Base-by-base conservation (phyloP, 2,113 vertebrate genomes). In the Heliornis fulica region DNA sequence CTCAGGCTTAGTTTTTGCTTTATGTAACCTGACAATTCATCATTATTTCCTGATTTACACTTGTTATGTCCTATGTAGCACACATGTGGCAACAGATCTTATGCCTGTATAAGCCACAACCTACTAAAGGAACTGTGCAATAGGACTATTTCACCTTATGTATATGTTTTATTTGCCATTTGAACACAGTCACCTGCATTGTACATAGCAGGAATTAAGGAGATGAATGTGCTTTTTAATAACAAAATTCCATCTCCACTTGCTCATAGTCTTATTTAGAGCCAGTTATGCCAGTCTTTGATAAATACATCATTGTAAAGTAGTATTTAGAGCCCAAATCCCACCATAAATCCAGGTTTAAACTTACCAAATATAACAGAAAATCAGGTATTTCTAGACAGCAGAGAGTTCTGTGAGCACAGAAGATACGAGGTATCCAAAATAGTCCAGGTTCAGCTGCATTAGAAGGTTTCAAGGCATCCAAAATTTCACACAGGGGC, bases 81-180 rank as follows among this genome's bases (percentile, higher is more conserved):
- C 1, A 5, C 6, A 2, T 6, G 17, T 61, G 36, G 29, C 31
- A 51, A 14, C 25, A 46, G 20, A 16, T 32, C 50, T 60, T 26
- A 18, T 2, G 10, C 9, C 10, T 1, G 0, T 28, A 29, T 8
- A 38, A 89, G 63, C 3, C 15, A 18, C 3, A 34, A 12, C 11
- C 16, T 66, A 9, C 17, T 17, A 34, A 36, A 59, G 43, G 17
- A 85, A 54, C n/a, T 51, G 8, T 7, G 16, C 21, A 17, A 68
- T 89, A 71, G 1, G 20, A 7, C 7, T 21, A 3, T 2, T 36
- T 74, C 66, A 38, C 29, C 13, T 32, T 5, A 2, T 5, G 9
- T 5, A 26, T 6, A 34, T 15, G 4, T 34, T 56, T 57, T 51
- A 40, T 69, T 74, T 70, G 23, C 20, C 3, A 19, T 46, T 43